Base-by-base conservation (phyloP, 2,888 invertebrate species). In the Willowsia nigromaculata region DNA sequence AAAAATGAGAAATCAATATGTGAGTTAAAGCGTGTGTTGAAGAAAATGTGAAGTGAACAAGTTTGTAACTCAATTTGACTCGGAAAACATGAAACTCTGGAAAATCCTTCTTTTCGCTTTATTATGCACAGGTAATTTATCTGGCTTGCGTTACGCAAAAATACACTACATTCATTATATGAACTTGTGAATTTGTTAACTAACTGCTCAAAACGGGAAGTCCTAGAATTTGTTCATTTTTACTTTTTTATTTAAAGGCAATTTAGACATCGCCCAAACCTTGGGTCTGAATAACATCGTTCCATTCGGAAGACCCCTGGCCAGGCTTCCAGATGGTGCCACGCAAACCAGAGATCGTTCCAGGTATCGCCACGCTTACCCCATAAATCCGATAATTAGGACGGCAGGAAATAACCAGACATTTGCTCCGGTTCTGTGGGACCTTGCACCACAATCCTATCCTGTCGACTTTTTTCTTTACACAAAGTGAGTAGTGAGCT, bases 391-490 rank as follows among this genome's bases (percentile, higher is more conserved):
- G 7, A 47, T 90, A 0, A 43, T 59, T 11, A 47, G 83, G 25
- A 74, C 53, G 25, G 85, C 74, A 43, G 47, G 59, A n/a, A 90
- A 90, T 56, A 90, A 89, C 27, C 59, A 89, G 25, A 40, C 86
- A 13, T 85, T 83, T 68, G 50, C 89, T 25, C 90, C 90, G 7
- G 56, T 85, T 1, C 25, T 90, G 7, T 89, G 87, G 88, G 90
- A 90, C 50, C 59, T 90, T 22, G 85, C 90, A 33, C 81, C 90
- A 1, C 43, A 78, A 1, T 90, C 90, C 0, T 90, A 90, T 71
- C 88, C 81, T 6, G 59, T 90, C 5, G 90, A 88, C 59, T 90
- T 88, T 71, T 83, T 86, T 33, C 40, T 89, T 1, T 90, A 85
- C 30, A 86, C 88, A 30, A 88, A 85, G 90, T 89, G 76, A 33